Evolutionary conservation across 2,888 invertebrate species (phyloP), one percentile per base, ranked within the genome.

Genomic region (Boloria euphrosyne): DNA sequence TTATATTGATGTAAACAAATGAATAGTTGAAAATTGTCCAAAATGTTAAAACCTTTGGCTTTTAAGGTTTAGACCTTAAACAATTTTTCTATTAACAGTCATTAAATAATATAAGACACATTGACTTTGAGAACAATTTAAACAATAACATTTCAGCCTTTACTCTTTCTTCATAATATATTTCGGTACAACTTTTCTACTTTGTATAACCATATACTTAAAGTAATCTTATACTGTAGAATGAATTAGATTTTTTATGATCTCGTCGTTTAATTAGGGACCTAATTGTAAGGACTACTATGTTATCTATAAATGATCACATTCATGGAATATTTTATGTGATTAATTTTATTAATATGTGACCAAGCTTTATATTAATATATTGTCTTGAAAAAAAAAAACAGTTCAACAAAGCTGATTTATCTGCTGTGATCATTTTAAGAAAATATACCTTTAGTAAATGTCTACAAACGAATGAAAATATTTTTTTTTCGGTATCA

Each of bases 361-460:
- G 58, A 58, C 64, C 52, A 64, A 64, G 27, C 16, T 64, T 64
- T 64, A 52, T 44, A 14, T 44, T n/a, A 22, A n/a, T 57, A 44
- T 50, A 44, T 51, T 55, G 50, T 50, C 27, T 13, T 44, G 13
- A 13, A 22, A 13, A 17, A 51, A n/a, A 51, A 53, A 47, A 60
- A 59, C 65, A 69, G 75, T 77, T 77, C 77, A 77, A 78, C 78
- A 78, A 77, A 78, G 78, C 78, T 80, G 79, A 77, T 68, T 62
- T 73, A 64, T 64, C 74, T 71, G 80, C 79, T 80, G 79, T 78
- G 78, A 78, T 79, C 73, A 73, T 73, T 64, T 16, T 54, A 60
- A 49, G 46, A 47, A 62, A 52, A 7, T 57, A 16, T 27, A 49
- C 47, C 1, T 17, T 47, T 58, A 44, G 18, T 22, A 44, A 55